These are phyloP conservation scores for Tympanuchus pallidicinctus DNA, from an alignment of 2,113 vertebrate genomes.

Conservation along the genomic window DNA sequence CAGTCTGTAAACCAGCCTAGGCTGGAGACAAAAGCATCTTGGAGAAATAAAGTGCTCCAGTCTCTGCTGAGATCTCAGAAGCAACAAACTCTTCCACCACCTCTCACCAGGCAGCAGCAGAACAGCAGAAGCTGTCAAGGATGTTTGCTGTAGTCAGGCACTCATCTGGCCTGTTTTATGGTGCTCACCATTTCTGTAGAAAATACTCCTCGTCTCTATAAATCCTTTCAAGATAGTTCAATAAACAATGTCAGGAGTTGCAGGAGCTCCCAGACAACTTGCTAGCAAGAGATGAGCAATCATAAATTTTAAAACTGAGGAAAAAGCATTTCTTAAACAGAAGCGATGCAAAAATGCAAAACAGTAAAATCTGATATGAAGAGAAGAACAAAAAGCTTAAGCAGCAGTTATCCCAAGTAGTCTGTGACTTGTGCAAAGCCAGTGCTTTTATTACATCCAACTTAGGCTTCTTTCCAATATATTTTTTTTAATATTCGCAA, in stretches of 20 bases:
- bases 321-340: not conserved
- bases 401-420: not conserved
- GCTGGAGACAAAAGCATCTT: not conserved
- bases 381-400: not conserved
- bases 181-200: not conserved
- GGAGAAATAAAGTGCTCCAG: not conserved
- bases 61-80: not conserved
- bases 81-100: not conserved
- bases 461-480: not conserved
- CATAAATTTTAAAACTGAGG: not conserved
- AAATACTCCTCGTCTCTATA: not conserved
- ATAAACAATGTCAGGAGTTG: not conserved
- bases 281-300: not conserved
- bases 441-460: not conserved
- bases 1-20: not conserved
- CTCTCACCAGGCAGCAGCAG: not conserved
- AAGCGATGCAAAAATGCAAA: not conserved
- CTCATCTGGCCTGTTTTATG: not conserved
- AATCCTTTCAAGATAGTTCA: not conserved
- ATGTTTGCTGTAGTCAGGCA: not conserved
- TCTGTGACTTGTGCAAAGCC: not conserved
- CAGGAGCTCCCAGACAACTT: not conserved
- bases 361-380: not conserved
- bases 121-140: not conserved
- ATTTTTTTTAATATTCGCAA: not conserved